A percentile compares a stretch with the other conserved stretches of the same genome.
phyloP scores from a whole-genome alignment of 2,797 vertebrate genomes.

The Microctenopoma steveboyesi region DNA sequence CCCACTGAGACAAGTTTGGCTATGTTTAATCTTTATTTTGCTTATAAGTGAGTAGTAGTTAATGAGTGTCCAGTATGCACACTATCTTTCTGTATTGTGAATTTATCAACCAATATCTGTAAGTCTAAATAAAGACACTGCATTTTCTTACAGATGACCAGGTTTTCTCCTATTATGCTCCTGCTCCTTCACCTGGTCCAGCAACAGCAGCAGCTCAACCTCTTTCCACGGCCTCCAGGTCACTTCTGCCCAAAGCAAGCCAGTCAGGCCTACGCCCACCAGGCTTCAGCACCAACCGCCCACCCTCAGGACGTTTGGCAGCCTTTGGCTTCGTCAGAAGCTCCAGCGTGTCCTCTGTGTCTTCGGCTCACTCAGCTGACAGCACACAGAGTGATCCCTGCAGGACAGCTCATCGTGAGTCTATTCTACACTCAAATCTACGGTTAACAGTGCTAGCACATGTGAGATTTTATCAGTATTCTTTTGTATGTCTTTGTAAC shows the following conservation, averaged over 20 bases:
- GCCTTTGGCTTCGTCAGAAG: constrained; percentile 94
- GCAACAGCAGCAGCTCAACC: constrained; percentile 75
- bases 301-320: constrained; percentile 89
- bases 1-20: no score
- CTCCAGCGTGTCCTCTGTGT: constrained; percentile 92
- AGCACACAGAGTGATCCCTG: constrained; percentile 87
- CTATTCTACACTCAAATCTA: background rate
- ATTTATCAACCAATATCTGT: background rate
- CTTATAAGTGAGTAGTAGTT: constrained; percentile 21
- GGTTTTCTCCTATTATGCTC: constrained; percentile 47
- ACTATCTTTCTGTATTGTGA: background rate
- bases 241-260: constrained; percentile 88
- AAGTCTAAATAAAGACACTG: constrained; percentile 16
- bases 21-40: constrained; percentile 29
- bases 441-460: background rate
- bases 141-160: constrained; percentile 61
- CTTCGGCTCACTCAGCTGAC: constrained; percentile 91
- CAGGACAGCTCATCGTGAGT: constrained; percentile 89
- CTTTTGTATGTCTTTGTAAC: background rate
- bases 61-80: constrained; percentile 44
- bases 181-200: constrained; percentile 27
- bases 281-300: constrained; percentile 86
- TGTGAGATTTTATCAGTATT: background rate
- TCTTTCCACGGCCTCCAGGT: constrained; percentile 81
- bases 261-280: constrained; percentile 92